Base-by-base conservation (phyloP, 1,140 invertebrate species). In the Orchestia grillus region DNA sequence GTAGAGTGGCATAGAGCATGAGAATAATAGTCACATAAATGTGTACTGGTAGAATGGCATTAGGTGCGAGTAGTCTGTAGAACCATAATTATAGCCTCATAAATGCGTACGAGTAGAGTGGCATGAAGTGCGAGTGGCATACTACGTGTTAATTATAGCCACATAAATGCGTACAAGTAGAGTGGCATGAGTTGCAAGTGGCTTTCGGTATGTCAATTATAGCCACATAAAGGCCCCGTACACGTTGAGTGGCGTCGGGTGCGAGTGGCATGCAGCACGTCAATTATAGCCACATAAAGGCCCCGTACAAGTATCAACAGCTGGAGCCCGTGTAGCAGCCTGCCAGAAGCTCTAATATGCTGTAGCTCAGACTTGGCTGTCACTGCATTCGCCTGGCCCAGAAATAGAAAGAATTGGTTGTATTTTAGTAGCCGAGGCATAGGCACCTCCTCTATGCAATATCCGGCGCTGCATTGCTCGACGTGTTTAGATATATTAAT, bases 341-440 rank as follows among this genome's bases (percentile, higher is more conserved):
- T 19, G 62, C 62, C 11, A 77, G 62, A 36, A 77, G 62, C 62
- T 77, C 62, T 77, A 77, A 77, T 77, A 36, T 77, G 62, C 62
- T 77, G 62, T 77, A 77, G 62, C 62, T 77, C 62, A 77, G 62
- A 77, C 62, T 77, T 77, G 62, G 62, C 62, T 77, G 62, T 77
- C 62, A 77, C 62, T 77, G 62, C 62, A 77, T 77, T 77, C 62
- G 62, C 62, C 28, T 19, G 47, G 28, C 62, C 62, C 62, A 77
- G 62, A 77, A 77, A 77, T 77, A 77, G 62, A 77, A 77, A 77
- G 62, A 77, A 77, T 77, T 77, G 1, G 62, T 36, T 77, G 11
- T 77, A 36, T 77, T 77, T 77, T 77, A 77, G 62, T 77, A 77
- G 62, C 28, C 11, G 62, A 53, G 47, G 47, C 47, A 19, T 53